A percentile compares a stretch with the other conserved stretches of the same genome.
Evolutionary conservation across 2,797 vertebrate species (phyloP).

Genomic region (Ateles fusciceps): DNA sequence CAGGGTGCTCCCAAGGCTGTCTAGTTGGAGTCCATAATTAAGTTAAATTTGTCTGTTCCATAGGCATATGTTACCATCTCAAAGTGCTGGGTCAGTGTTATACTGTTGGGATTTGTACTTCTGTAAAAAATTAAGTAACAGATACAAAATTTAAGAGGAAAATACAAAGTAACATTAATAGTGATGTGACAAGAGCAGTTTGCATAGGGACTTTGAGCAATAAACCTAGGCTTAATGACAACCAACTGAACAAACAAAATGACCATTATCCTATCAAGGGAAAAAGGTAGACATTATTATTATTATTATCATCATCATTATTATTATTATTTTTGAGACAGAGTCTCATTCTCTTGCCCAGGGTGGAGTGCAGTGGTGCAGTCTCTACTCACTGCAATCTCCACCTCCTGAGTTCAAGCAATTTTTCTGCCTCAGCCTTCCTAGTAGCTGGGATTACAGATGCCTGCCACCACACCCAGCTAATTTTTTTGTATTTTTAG

Average conservation of each 20-base stretch:
- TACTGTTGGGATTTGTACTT: background rate
- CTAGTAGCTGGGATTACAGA: no score
- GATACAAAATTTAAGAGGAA: background rate
- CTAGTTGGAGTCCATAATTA: background rate
- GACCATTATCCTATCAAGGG: background rate
- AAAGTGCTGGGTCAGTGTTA: background rate
- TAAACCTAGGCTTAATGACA: background rate
- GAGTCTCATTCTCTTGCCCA: background rate
- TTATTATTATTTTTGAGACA: background rate
- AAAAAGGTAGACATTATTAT: background rate
- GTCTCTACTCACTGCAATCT: no score
- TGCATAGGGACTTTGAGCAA: background rate
- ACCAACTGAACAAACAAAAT: background rate
- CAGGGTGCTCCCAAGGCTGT: background rate
- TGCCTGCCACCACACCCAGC: no score
- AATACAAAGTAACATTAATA: background rate
- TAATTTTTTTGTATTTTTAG: no score
- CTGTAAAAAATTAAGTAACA: background rate
- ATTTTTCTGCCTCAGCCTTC: no score
- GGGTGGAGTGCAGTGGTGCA: no score
- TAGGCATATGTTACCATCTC: background rate
- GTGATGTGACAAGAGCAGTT: background rate
- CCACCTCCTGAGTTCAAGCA: no score
- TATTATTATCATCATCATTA: background rate
- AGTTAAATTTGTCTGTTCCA: background rate